These are phyloP conservation scores for Conomelus anceps DNA, from an alignment of 2,888 invertebrate genomes.

Conservation along the genomic window DNA sequence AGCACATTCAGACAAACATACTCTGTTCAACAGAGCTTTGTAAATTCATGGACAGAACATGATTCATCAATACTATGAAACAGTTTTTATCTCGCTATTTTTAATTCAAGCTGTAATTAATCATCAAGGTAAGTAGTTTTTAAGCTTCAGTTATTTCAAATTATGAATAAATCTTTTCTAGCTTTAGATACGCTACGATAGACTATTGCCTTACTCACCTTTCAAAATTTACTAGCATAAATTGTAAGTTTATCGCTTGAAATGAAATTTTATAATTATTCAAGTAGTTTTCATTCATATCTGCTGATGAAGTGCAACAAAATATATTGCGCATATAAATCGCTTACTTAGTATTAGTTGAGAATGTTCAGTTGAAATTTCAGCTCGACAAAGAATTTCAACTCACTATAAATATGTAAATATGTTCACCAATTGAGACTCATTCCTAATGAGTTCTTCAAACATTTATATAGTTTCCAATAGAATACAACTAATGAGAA, in stretches of 20 bases:
- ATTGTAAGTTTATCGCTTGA: neutral
- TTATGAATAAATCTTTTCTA: neutral
- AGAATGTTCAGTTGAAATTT: neutral
- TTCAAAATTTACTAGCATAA: neutral
- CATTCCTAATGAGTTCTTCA: neutral
- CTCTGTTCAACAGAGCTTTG: neutral
- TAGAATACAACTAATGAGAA: neutral
- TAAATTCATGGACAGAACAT: neutral
- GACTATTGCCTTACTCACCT: neutral
- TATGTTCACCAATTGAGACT: neutral
- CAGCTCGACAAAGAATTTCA: neutral
- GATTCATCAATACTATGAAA: neutral
- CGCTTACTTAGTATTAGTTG: neutral
- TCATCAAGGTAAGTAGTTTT: neutral
- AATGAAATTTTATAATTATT: neutral
- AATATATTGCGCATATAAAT: neutral
- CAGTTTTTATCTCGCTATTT: neutral
- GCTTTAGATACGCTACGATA: neutral
- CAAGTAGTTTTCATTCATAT: neutral
- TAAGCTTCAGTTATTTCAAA: neutral
- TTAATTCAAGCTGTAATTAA: neutral
- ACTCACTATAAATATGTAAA: neutral
- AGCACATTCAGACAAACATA: neutral
- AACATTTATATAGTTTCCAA: neutral
- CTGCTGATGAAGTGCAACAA: neutral